Percentiles rank a stretch among this genome's conserved stretches.
Evolutionary conservation across 1,140 invertebrate species (phyloP).

Genomic region (Brachionus manjavacas): DNA sequence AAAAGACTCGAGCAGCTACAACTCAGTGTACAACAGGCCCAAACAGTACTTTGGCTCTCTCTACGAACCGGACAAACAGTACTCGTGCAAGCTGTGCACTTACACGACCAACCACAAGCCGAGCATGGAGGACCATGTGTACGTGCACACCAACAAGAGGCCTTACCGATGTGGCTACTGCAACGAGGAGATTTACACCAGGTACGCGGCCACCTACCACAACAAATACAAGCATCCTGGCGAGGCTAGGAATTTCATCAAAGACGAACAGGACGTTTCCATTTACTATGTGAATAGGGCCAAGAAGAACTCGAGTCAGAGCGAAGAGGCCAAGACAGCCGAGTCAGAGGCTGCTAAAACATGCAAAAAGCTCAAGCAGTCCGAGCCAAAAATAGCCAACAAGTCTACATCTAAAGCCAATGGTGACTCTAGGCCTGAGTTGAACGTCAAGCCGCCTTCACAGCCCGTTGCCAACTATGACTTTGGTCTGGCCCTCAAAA

Average conservation of each 20-base stretch:
- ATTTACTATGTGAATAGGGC: constrained; percentile 41
- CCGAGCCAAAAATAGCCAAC: background rate
- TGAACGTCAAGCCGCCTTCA: background rate
- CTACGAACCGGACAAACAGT: constrained; percentile 42
- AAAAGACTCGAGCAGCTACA: background rate
- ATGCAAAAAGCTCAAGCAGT: background rate
- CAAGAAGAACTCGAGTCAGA: background rate
- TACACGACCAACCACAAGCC: constrained; percentile 42
- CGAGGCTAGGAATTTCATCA: constrained; percentile 39
- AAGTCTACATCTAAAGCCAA: background rate
- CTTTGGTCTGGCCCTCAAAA: constrained; percentile 26
- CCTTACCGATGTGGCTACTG: constrained; percentile 42
- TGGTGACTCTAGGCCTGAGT: background rate
- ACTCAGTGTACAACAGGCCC: constrained; percentile 17
- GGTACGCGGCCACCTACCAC: constrained; percentile 42
- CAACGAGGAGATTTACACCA: constrained; percentile 38
- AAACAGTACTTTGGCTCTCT: constrained; percentile 41
- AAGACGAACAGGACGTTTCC: constrained; percentile 25
- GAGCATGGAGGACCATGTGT: constrained; percentile 43
- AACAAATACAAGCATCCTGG: constrained; percentile 42
- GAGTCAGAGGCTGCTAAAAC: background rate
- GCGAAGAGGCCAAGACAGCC: background rate
- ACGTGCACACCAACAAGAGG: constrained; percentile 33
- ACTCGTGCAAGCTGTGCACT: constrained; percentile 38
- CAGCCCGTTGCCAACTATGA: background rate